A percentile compares a stretch with the other conserved stretches of the same genome.
phyloP scores from a whole-genome alignment of 2,888 invertebrate genomes.

The Atethmia centrago region DNA sequence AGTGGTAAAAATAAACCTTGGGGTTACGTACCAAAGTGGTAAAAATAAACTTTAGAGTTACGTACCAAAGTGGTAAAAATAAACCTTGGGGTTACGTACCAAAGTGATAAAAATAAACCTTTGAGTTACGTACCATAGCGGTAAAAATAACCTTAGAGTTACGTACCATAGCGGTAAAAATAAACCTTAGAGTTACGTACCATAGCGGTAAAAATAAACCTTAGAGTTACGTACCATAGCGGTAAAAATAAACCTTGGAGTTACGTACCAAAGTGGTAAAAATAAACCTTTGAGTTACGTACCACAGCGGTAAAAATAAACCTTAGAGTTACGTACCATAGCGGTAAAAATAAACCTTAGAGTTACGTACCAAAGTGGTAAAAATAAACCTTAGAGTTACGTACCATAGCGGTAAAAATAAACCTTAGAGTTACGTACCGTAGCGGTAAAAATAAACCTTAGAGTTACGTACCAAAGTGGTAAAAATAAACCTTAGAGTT shows the following conservation, averaged over 20 bases:
- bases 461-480: neutral
- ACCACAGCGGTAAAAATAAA: neutral
- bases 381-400: neutral
- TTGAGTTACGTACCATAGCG: neutral
- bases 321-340: neutral
- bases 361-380: neutral
- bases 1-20: neutral
- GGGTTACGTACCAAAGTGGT: neutral
- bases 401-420: neutral
- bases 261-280: neutral
- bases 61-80: neutral
- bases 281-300: no score
- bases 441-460: neutral
- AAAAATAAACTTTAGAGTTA: neutral
- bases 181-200: neutral
- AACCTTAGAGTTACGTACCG: neutral
- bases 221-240: neutral
- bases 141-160: neutral
- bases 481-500: neutral
- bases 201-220: neutral
- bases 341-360: neutral
- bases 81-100: neutral
- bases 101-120: neutral
- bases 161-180: neutral
- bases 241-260: neutral